Evolutionary conservation across 2,888 invertebrate species (phyloP).

Genomic region (Calliphora vomitoria): DNA sequence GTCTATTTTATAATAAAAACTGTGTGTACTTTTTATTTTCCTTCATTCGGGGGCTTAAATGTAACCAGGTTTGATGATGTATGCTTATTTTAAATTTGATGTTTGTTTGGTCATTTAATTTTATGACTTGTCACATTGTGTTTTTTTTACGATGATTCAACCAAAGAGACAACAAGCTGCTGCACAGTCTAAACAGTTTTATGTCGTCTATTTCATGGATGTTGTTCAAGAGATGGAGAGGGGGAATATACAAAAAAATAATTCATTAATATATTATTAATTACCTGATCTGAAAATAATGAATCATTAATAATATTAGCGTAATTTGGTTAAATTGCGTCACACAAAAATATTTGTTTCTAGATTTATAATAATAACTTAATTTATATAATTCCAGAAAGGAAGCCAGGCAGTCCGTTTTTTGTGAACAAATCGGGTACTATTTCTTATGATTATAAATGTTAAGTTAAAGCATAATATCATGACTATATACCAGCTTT

Average conservation of each 20-base stretch:
- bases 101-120: conserved; percentile 66
- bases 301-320: too few relatives aligned
- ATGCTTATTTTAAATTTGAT: conserved; percentile 53
- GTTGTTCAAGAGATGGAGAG: background rate
- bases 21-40: background rate
- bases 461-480: too few relatives aligned
- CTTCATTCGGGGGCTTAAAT: background rate
- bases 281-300: background rate
- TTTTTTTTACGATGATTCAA: conserved; percentile 53
- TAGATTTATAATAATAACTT: too few relatives aligned
- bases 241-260: background rate
- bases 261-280: background rate
- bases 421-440: too few relatives aligned
- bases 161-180: conserved; percentile 4
- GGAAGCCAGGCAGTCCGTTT: too few relatives aligned
- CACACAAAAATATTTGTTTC: too few relatives aligned
- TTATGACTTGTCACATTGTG: conserved; percentile 65
- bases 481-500: too few relatives aligned
- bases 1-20: conserved; percentile 29
- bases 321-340: too few relatives aligned
- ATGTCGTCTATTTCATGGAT: background rate
- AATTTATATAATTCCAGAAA: too few relatives aligned
- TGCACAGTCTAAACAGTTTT: conserved; percentile 19
- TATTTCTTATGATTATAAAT: too few relatives aligned
- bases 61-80: conserved; percentile 34